phyloP scores from a whole-genome alignment of 1,140 invertebrate species.

The Potamilus streckersoni region DNA sequence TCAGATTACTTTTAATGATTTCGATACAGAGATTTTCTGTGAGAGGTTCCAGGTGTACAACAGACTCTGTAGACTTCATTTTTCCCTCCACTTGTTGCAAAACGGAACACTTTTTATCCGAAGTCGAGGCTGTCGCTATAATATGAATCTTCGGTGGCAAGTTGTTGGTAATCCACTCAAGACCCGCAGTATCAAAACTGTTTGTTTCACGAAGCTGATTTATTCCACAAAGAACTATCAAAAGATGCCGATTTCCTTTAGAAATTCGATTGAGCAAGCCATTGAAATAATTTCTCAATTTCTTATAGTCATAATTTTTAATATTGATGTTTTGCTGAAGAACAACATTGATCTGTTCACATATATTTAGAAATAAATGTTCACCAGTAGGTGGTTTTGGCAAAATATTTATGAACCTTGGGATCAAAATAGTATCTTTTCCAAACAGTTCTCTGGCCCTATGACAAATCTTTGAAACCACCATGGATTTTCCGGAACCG shows the following conservation, averaged over 20 bases:
- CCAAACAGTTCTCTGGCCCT: slow-evolving; percentile 33
- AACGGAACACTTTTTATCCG: slow-evolving; percentile 3
- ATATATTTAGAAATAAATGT: slow-evolving; percentile 31
- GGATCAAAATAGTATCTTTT: slow-evolving; percentile 31
- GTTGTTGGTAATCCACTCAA: slow-evolving; percentile 37
- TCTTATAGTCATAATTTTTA: slow-evolving; percentile 23
- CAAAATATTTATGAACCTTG: slow-evolving; percentile 32
- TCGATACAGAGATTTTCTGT: slow-evolving; percentile 20
- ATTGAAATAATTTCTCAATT: slow-evolving; percentile 40
- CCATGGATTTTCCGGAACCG: slow-evolving; percentile 39
- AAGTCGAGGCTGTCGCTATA: slow-evolving; percentile 23
- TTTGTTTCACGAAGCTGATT: slow-evolving; percentile 10
- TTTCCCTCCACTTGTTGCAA: slow-evolving; percentile 30
- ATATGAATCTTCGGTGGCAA: slow-evolving; percentile 43
- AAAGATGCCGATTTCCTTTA: slow-evolving; percentile 36
- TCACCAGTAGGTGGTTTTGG: slow-evolving; percentile 17
- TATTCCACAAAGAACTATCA: slow-evolving; percentile 34
- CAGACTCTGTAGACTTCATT: slow-evolving; percentile 11
- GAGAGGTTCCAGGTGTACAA: slow-evolving; percentile 28
- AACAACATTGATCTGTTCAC: slow-evolving; percentile 35
- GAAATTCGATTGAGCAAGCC: slow-evolving; percentile 40
- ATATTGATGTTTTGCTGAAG: slow-evolving; percentile 35
- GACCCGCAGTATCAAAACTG: neutral
- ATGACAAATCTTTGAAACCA: slow-evolving; percentile 34
- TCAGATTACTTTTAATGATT: slow-evolving; percentile 17